These are phyloP conservation scores for Strongylocentrotus purpuratus DNA, from an alignment of 35 echinoderm and acorn worm genomes.

Conservation along the genomic window DNA sequence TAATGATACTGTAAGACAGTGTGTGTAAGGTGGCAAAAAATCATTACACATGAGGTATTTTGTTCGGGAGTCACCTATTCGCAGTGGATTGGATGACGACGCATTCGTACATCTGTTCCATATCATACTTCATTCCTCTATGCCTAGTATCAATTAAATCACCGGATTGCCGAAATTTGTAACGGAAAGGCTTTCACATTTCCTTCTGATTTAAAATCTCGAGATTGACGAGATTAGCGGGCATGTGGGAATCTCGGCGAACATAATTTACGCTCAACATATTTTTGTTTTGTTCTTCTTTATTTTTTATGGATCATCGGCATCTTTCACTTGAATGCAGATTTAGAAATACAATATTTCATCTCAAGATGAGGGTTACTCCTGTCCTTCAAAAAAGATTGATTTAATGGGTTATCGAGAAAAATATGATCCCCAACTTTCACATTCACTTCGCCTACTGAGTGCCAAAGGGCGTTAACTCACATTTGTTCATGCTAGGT, in stretches of 20 bases:
- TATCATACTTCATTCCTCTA: not conserved
- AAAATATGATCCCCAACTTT: not conserved
- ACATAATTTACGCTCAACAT: not conserved
- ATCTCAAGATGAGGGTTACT: not conserved
- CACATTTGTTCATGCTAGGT: not conserved
- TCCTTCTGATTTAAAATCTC: not conserved
- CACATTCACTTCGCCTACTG: not conserved
- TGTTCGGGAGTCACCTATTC: not conserved
- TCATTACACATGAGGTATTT: not conserved
- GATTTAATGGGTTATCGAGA: not conserved
- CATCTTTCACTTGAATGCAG: not conserved
- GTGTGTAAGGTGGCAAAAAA: not conserved
- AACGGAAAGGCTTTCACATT: constrained; percentile 43
- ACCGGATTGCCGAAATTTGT: constrained; percentile 33
- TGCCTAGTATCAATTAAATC: constrained; percentile 23
- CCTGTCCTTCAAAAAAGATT: not conserved
- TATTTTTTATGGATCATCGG: not conserved
- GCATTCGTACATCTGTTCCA: not conserved
- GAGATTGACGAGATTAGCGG: not conserved
- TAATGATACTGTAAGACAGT: not conserved
- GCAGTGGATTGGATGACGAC: not conserved
- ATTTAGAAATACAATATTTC: not conserved
- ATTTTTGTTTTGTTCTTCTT: not conserved
- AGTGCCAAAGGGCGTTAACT: not conserved
- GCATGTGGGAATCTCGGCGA: constrained; percentile 2